Conservation (phyloP, 2,797 vertebrate genomes). For the Gymnocypris eckloni region DNA sequence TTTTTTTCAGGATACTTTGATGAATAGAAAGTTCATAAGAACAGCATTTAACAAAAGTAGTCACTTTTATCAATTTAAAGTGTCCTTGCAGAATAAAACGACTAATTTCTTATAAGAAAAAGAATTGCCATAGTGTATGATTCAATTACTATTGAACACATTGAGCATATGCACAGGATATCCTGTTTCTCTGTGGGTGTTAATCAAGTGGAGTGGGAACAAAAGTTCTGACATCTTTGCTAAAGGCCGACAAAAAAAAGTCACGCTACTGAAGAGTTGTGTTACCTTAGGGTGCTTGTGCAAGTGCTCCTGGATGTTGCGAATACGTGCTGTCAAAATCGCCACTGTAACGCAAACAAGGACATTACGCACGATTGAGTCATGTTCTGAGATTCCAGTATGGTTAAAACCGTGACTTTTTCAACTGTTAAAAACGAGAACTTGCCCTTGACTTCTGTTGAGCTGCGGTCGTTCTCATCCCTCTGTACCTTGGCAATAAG, state of each 20-base stretch:
- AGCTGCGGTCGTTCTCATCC: slow-evolving; percentile 82
- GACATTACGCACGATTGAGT: background rate
- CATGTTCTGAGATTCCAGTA: slow-evolving; percentile 25
- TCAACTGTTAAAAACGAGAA: slow-evolving; percentile 44
- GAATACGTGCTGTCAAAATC: slow-evolving; percentile 86
- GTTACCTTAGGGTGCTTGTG: slow-evolving; percentile 88
- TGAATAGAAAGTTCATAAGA: background rate
- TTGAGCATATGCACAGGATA: slow-evolving; percentile 71
- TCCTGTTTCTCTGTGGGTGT: slow-evolving; percentile 70
- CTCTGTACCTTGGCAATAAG: slow-evolving; percentile 86
- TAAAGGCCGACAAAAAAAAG: background rate
- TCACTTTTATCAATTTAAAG: background rate
- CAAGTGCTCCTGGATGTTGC: slow-evolving; percentile 88
- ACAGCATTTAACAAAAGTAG: background rate
- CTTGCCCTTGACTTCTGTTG: slow-evolving; percentile 87
- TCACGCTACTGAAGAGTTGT: background rate
- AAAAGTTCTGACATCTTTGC: slow-evolving; percentile 44
- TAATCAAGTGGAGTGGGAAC: slow-evolving; percentile 59
- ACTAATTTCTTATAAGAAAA: background rate
- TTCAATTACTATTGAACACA: slow-evolving; percentile 42
- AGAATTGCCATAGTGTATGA: background rate
- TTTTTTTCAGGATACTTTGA: background rate
- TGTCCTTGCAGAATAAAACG: background rate
- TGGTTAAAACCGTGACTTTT: background rate
- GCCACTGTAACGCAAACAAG: slow-evolving; percentile 79